phyloP scores from a whole-genome alignment of 2,113 vertebrate species.

The Alectura lathami region DNA sequence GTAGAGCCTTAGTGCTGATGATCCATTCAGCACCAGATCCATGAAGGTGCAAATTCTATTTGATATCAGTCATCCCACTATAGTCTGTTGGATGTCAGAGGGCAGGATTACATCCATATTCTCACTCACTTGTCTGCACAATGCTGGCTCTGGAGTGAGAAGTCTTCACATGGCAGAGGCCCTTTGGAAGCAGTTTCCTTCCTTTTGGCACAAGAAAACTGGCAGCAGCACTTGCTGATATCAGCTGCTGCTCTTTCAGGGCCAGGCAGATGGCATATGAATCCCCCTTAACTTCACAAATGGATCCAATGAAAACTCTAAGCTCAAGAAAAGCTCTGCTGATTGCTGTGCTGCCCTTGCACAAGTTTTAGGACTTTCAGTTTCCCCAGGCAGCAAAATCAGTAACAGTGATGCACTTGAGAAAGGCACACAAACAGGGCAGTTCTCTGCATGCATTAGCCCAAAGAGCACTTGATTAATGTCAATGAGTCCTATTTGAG shows the following conservation, averaged over 20 bases:
- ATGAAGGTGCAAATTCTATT: not conserved
- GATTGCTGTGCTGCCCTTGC: not conserved
- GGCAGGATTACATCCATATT: not conserved
- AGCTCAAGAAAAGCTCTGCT: not conserved
- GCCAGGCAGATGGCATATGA: not conserved
- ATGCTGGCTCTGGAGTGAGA: not conserved
- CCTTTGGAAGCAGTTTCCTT: not conserved
- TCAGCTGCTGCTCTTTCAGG: not conserved
- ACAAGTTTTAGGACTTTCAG: not conserved
- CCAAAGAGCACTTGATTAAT: not conserved
- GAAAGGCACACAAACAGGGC: not conserved
- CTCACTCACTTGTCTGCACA: fast-evolving
- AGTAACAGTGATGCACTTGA: not conserved
- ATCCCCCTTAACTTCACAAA: not conserved
- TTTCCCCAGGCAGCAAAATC: not conserved
- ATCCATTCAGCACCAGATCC: not conserved
- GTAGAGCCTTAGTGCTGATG: not conserved
- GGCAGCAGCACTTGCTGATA: not conserved
- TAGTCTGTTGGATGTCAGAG: not conserved
- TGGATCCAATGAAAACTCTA: not conserved
- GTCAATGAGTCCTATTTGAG: not conserved
- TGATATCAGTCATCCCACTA: not conserved
- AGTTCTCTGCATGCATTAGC: not conserved
- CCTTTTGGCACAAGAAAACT: not conserved
- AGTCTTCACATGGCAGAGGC: not conserved